Evolutionary conservation across 2,888 invertebrate genomes (phyloP).

Genomic region (Agrilus biguttatus): DNA sequence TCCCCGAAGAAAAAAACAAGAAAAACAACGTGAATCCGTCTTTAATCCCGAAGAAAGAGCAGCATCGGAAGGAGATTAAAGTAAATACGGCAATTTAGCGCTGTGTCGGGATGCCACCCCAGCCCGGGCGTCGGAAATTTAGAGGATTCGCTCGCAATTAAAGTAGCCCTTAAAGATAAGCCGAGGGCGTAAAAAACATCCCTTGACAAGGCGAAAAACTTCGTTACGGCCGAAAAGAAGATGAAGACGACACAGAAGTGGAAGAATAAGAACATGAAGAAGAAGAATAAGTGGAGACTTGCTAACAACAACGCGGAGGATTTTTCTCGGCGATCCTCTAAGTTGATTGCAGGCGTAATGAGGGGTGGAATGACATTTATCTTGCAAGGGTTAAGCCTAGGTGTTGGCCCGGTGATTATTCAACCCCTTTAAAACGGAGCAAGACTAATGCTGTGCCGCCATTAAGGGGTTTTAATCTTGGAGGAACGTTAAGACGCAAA

Average conservation of each 20-base stretch:
- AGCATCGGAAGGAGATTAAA: conserved; percentile 18
- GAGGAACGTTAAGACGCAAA: conserved; percentile 2
- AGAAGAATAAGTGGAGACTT: too few relatives aligned
- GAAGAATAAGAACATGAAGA: too few relatives aligned
- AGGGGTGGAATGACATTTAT: conserved; percentile 32
- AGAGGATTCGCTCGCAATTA: conserved; percentile 28
- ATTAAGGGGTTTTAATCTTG: conserved; percentile 24
- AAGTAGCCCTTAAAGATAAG: conserved; percentile 33
- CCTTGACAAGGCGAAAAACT: conserved; percentile 27
- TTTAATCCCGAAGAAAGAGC: conserved; percentile 18
- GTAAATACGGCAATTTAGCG: conserved; percentile 30
- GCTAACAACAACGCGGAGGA: conserved; percentile 21
- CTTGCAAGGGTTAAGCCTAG: conserved; percentile 30
- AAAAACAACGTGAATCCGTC: too few relatives aligned
- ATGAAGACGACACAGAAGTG: not conserved
- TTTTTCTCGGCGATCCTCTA: conserved; percentile 22
- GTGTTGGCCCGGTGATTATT: conserved; percentile 29
- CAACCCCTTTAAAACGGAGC: conserved; percentile 30
- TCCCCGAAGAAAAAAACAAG: too few relatives aligned
- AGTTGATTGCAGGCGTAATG: conserved; percentile 28
- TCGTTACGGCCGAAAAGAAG: conserved; percentile 17
- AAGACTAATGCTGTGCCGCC: conserved; percentile 28
- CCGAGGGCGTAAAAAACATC: conserved; percentile 32
- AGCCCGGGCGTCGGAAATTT: conserved; percentile 13
- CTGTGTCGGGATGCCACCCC: conserved; percentile 8